Evolutionary conservation across 2,888 invertebrate genomes (phyloP).

Genomic region (Pristionchus maxplancki): DNA sequence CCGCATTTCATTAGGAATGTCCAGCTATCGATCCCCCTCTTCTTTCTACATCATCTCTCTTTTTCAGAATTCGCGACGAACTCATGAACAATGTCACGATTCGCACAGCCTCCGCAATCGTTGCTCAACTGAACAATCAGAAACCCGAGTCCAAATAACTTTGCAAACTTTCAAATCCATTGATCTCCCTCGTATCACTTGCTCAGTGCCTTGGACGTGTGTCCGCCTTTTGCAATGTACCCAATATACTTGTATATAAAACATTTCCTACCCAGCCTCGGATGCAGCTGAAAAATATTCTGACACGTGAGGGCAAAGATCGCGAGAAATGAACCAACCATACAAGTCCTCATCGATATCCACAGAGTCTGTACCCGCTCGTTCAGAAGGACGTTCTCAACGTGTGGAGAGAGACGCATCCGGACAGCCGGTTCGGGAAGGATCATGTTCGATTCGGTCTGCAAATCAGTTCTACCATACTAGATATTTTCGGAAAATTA

Average conservation of each 20-base stretch:
- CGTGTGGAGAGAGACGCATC: not conserved
- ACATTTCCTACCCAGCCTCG: no score
- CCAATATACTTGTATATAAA: no score
- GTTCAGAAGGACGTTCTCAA: not conserved
- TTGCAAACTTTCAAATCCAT: not conserved
- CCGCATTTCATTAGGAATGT: no score
- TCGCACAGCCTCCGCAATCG: not conserved
- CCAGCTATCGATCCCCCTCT: no score
- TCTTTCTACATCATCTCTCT: no score
- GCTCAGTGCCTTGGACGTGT: not conserved
- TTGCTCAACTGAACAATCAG: not conserved
- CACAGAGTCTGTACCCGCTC: slow-evolving; percentile 5
- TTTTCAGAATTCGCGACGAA: slow-evolving; percentile 27
- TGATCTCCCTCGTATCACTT: not conserved
- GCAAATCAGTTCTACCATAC: not conserved
- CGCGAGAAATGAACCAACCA: no score
- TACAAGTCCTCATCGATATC: slow-evolving; percentile 20
- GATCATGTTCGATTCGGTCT: not conserved
- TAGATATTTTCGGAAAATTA: no score
- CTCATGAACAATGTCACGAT: slow-evolving; percentile 8
- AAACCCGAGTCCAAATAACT: not conserved
- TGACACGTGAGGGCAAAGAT: no score
- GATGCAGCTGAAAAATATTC: no score
- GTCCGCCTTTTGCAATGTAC: not conserved
- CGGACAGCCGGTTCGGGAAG: not conserved